Evolutionary conservation across 2,113 vertebrate species (phyloP).

Genomic region (Salvelinus namaycush): DNA sequence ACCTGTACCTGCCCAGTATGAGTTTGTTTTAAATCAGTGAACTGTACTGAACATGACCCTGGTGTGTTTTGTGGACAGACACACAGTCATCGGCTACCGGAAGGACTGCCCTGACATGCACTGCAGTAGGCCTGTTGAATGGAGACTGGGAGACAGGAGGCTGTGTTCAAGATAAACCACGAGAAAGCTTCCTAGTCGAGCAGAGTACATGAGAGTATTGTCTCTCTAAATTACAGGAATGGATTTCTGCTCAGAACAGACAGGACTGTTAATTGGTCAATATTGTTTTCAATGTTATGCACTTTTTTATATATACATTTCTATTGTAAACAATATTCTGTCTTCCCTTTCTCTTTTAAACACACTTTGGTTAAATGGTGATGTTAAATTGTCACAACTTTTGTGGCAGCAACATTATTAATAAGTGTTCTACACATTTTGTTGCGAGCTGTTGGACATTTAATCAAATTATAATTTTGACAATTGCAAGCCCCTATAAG

Average conservation of each 20-base stretch:
- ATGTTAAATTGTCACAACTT: conserved; percentile 11
- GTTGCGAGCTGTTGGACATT: conserved; percentile 13
- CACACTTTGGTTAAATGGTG: conserved; percentile 3
- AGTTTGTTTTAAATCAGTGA: too few species aligned
- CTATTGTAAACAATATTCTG: conserved; percentile 39
- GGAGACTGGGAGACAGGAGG: conserved; percentile 12
- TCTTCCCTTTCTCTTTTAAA: conserved; percentile 16
- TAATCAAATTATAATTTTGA: conserved; percentile 40
- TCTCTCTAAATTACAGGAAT: not conserved
- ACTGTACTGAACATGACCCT: too few species aligned
- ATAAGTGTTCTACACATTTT: conserved; percentile 6
- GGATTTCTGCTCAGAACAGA: conserved; percentile 1
- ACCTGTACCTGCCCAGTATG: too few species aligned
- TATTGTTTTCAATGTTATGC: conserved; percentile 42
- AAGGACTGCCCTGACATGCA: conserved; percentile 1
- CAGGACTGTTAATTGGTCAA: conserved; percentile 1
- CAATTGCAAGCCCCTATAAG: conserved; percentile 52
- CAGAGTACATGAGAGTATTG: conserved; percentile 9
- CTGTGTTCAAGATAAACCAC: too few species aligned
- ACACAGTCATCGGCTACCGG: conserved; percentile 15
- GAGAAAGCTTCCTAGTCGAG: too few species aligned
- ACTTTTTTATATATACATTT: conserved; percentile 49
- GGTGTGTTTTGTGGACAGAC: conserved; percentile 4
- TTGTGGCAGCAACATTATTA: not conserved
- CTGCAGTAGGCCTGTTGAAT: not conserved